These are phyloP conservation scores for Alouatta palliata DNA, from an alignment of 2,113 vertebrate species.

Conservation along the genomic window DNA sequence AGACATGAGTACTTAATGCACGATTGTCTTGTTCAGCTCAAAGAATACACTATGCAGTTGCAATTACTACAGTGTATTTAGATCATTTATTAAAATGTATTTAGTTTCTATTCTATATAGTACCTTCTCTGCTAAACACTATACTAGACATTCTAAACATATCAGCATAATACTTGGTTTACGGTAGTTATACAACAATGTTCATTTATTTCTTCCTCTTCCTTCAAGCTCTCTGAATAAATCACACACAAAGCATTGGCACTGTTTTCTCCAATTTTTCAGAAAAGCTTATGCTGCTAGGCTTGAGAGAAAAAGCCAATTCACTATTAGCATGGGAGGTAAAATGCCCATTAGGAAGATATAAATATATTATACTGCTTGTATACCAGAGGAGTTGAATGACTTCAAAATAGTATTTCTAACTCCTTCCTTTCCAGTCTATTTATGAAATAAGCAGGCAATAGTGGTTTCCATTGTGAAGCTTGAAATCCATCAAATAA, in stretches of 20 bases:
- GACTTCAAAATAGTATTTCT: constrained; percentile 13
- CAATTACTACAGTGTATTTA: neutral
- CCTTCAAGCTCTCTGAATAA: neutral
- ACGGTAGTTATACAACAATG: neutral
- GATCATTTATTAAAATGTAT: neutral
- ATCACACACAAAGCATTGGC: neutral
- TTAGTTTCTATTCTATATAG: neutral
- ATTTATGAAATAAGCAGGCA: constrained; percentile 22
- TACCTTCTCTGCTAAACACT: neutral
- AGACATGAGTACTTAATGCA: neutral
- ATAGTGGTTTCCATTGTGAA: constrained; percentile 28
- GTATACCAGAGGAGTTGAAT: neutral
- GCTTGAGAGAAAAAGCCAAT: constrained; percentile 43
- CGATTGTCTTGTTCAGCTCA: neutral
- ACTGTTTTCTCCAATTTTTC: neutral
- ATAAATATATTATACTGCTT: neutral
- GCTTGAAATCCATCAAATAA: constrained; percentile 42
- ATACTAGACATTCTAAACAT: neutral
- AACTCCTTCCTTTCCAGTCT: neutral
- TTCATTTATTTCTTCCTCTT: constrained; percentile 29
- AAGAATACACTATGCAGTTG: neutral
- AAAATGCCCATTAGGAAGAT: neutral
- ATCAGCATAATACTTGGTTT: neutral
- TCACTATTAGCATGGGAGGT: constrained; percentile 14
- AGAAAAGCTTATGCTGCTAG: neutral